phyloP scores from a whole-genome alignment of 2,113 vertebrate species.

The Otolemur garnettii region DNA sequence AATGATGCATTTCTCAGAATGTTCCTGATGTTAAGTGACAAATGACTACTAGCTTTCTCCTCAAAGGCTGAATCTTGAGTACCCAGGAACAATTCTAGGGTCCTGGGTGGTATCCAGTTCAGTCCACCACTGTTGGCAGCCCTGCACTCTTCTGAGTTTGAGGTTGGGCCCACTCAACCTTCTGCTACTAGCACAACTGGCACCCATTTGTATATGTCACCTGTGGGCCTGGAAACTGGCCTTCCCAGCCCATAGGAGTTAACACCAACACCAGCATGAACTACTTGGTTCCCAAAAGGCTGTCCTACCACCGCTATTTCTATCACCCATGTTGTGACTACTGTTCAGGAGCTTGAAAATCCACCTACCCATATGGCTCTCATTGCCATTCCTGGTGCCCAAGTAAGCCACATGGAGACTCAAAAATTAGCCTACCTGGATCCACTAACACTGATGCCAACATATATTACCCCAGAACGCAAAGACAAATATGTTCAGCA shows the following conservation, averaged over 20 bases:
- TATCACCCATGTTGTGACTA: background rate
- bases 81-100: background rate
- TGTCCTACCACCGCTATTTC: background rate
- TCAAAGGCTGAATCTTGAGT: background rate
- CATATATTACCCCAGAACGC: background rate
- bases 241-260: background rate
- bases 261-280: background rate
- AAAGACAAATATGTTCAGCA: background rate
- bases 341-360: background rate
- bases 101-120: too few relatives aligned
- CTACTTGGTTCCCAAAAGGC: background rate
- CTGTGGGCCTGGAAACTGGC: background rate
- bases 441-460: background rate
- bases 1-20: background rate
- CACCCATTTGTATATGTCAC: background rate
- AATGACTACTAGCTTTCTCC: background rate
- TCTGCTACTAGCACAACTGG: background rate
- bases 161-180: background rate
- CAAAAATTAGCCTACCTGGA: background rate
- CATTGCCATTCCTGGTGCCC: background rate
- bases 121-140: background rate
- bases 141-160: background rate
- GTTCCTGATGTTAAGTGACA: background rate
- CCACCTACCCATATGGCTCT: background rate
- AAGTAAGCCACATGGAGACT: background rate